These are phyloP conservation scores for Gastrophysa polygoni DNA, from an alignment of 2,888 invertebrate genomes.

Conservation along the genomic window DNA sequence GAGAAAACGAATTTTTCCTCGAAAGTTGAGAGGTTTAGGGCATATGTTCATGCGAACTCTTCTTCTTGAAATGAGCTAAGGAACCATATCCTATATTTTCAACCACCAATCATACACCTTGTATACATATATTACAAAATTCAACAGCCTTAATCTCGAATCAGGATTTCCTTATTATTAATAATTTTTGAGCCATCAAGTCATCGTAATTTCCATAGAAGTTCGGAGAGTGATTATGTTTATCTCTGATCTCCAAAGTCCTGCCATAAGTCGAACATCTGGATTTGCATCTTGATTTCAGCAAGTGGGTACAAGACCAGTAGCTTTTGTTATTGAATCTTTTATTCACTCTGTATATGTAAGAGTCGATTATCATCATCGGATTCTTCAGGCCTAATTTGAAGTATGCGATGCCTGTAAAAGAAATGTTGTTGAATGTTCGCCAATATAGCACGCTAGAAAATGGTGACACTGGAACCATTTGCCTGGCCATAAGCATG, in stretches of 20 bases:
- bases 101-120: too few species aligned
- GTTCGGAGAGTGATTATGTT: conserved; percentile 23
- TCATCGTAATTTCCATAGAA: neutral
- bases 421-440: too few species aligned
- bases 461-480: too few species aligned
- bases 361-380: conserved; percentile 29
- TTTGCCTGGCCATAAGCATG: too few species aligned
- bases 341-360: conserved; percentile 24
- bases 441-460: too few species aligned
- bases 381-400: conserved; percentile 39
- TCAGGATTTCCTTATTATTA: neutral
- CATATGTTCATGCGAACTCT: too few species aligned
- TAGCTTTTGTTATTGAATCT: conserved; percentile 20
- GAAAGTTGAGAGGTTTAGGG: too few species aligned
- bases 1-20: too few species aligned
- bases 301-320: conserved; percentile 39
- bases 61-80: too few species aligned
- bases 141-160: too few species aligned
- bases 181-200: conserved; percentile 1
- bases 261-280: conserved; percentile 33
- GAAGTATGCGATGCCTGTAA: conserved; percentile 38
- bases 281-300: conserved; percentile 35
- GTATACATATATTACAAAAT: too few species aligned
- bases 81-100: too few species aligned
- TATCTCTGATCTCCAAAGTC: conserved; percentile 31